phyloP scores from a whole-genome alignment of 2,113 vertebrate genomes.

The Myrmecobius fasciatus region DNA sequence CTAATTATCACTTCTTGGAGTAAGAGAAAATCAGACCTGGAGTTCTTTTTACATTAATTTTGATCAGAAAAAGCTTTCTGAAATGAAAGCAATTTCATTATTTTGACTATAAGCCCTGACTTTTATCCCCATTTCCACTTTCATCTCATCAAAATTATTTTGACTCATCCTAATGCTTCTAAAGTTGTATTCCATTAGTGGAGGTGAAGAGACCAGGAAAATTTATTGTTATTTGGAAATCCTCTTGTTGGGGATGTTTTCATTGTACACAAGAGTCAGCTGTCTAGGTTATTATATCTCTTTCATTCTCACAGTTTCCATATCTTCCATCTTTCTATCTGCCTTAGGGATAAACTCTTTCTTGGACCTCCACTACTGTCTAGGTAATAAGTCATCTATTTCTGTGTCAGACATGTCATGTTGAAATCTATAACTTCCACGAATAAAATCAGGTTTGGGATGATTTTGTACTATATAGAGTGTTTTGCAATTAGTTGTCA shows the following conservation, averaged over 20 bases:
- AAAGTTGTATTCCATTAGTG: neutral
- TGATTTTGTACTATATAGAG: neutral
- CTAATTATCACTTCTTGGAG: neutral
- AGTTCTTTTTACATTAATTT: neutral
- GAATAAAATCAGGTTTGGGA: neutral
- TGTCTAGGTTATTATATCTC: neutral
- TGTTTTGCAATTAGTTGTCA: neutral
- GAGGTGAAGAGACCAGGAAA: neutral
- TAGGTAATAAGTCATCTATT: neutral
- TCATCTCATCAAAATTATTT: neutral
- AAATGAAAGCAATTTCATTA: neutral
- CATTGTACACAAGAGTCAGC: neutral
- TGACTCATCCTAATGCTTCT: neutral
- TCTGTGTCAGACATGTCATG: neutral
- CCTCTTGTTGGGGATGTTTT: constrained; percentile 1
- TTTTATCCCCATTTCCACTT: neutral
- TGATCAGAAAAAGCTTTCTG: neutral
- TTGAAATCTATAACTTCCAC: neutral
- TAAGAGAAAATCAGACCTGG: neutral
- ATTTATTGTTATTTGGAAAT: constrained; percentile 22
- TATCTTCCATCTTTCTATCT: neutral
- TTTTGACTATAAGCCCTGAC: neutral
- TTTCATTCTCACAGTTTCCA: constrained; percentile 5
- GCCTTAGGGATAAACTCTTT: constrained; percentile 22
- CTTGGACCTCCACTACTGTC: neutral